These are phyloP conservation scores for Urophycis tenuis DNA, from an alignment of 2,797 vertebrate genomes.

Conservation along the genomic window DNA sequence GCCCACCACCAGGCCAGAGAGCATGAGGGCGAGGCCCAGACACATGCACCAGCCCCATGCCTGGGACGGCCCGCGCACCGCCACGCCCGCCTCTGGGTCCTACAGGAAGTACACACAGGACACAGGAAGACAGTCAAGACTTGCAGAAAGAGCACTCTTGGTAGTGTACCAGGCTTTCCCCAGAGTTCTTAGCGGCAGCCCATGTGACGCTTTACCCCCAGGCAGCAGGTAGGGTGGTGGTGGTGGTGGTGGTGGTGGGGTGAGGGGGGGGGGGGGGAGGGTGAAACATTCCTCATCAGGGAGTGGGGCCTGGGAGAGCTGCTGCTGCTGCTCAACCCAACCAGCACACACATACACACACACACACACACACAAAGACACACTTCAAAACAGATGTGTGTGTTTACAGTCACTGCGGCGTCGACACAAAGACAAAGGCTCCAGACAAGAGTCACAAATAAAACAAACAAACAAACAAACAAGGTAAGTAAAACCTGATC, in stretches of 20 bases:
- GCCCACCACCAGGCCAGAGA: conserved; percentile 88
- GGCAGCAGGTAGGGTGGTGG: neutral
- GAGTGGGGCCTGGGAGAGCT: neutral
- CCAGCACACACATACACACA: neutral
- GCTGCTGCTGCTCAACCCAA: neutral
- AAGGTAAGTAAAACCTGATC: neutral
- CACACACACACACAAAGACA: conserved; percentile 7
- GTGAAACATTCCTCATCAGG: neutral
- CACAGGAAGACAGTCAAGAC: neutral
- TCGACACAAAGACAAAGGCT: neutral
- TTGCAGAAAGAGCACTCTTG: neutral
- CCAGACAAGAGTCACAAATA: neutral
- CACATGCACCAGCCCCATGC: conserved; percentile 98
- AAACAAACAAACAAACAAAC: neutral
- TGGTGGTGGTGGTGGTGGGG: too few species aligned
- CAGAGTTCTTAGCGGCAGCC: neutral
- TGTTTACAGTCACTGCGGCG: neutral
- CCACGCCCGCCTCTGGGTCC: conserved; percentile 80
- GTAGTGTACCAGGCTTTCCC: neutral
- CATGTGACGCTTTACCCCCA: neutral
- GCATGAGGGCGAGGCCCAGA: conserved; percentile 88
- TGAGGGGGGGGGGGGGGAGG: neutral
- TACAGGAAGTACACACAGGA: conserved; percentile 40
- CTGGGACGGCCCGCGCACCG: conserved; percentile 73
- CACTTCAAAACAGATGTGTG: conserved; percentile 1